Evolutionary conservation across 2,797 vertebrate species (phyloP).

Genomic region (Microctenopoma lineatum): DNA sequence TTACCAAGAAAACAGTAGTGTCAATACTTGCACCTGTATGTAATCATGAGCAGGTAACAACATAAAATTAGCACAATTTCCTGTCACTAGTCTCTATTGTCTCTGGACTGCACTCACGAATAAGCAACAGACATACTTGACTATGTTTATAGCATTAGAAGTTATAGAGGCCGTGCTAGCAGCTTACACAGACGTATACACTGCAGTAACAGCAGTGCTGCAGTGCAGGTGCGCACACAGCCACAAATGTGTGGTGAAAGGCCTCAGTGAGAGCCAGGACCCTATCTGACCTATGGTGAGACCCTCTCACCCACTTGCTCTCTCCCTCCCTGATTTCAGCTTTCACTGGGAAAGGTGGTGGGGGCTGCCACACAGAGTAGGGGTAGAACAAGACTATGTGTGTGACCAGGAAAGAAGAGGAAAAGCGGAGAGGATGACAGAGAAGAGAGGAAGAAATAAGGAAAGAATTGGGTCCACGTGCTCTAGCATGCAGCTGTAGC

Average conservation of each 20-base stretch:
- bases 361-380: slow-evolving; percentile 45
- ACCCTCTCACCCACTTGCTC: slow-evolving; percentile 21
- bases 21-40: too few species aligned
- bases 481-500: slow-evolving; percentile 91
- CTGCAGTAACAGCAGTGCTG: slow-evolving; percentile 27
- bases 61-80: not conserved
- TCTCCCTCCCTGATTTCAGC: slow-evolving; percentile 39
- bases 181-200: slow-evolving; percentile 15
- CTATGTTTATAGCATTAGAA: not conserved
- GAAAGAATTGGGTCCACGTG: slow-evolving; percentile 82
- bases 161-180: not conserved
- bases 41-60: not conserved
- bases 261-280: slow-evolving; percentile 72
- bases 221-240: slow-evolving; percentile 74
- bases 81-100: not conserved
- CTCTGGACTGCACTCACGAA: not conserved
- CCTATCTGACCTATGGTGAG: slow-evolving; percentile 69
- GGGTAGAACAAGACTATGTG: slow-evolving; percentile 21
- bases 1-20: too few species aligned
- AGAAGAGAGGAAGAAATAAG: slow-evolving; percentile 53
- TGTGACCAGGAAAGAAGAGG: slow-evolving; percentile 5
- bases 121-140: not conserved
- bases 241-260: slow-evolving; percentile 75
- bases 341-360: slow-evolving; percentile 34
- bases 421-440: slow-evolving; percentile 21